A percentile compares a stretch with the other conserved stretches of the same genome.
These are phyloP conservation scores for Rhinopomastus cyanomelas DNA, from an alignment of 2,113 vertebrate genomes.

Conservation along the genomic window DNA sequence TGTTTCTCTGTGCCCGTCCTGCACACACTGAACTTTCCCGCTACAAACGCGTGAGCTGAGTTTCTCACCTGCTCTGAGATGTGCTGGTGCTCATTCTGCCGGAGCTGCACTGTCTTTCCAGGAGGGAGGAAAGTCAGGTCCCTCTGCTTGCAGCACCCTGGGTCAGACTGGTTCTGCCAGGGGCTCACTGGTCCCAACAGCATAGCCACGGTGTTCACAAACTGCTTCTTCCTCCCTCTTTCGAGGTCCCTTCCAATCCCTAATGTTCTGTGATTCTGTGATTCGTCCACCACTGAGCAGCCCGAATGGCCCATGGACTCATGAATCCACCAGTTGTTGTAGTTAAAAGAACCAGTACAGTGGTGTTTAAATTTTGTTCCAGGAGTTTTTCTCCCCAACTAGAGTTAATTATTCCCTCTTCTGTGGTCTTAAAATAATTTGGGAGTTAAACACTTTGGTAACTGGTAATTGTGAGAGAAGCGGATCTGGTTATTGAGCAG, in stretches of 20 bases:
- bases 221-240: neutral
- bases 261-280: too few species aligned
- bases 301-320: neutral
- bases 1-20: neutral
- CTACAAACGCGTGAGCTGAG: neutral
- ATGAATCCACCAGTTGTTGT: neutral
- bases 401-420: neutral
- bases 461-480: neutral
- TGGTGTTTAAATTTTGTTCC: neutral
- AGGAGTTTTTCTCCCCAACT: neutral
- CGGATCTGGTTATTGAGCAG: neutral
- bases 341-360: neutral
- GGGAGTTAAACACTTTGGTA: neutral
- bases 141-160: neutral
- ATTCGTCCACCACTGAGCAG: too few species aligned
- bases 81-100: neutral
- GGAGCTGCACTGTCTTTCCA: neutral
- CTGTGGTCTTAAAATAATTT: neutral
- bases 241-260: too few species aligned
- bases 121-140: neutral
- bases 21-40: neutral
- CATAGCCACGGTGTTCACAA: rapidly evolving
- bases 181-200: neutral
- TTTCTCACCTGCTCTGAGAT: rapidly evolving
- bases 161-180: neutral